Conservation (phyloP, 2,888 invertebrate genomes). For the Iphiclides podalirius region DNA sequence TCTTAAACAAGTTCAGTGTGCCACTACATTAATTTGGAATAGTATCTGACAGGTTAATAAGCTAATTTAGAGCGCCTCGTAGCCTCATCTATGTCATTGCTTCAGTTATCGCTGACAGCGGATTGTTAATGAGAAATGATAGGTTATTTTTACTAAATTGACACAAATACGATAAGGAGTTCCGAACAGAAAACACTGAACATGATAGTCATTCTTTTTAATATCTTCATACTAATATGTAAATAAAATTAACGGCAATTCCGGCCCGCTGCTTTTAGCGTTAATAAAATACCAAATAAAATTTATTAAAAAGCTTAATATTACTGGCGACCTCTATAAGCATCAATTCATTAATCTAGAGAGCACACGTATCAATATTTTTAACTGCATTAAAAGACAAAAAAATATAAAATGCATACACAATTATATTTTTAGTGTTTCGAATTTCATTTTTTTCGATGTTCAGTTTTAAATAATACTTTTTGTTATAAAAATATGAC, state of each 20-base stretch:
- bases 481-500: too few relatives aligned
- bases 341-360: too few relatives aligned
- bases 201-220: constrained; percentile 18
- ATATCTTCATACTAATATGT: constrained; percentile 16
- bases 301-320: too few relatives aligned
- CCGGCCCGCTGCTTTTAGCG: constrained; percentile 4
- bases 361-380: too few relatives aligned
- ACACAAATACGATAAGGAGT: constrained; percentile 13
- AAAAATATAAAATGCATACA: too few relatives aligned
- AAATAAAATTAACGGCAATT: constrained; percentile 20
- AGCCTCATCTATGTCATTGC: constrained; percentile 3
- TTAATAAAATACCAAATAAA: constrained; percentile 2
- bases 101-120: constrained; percentile 5
- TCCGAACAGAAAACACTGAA: constrained; percentile 3
- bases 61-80: neutral
- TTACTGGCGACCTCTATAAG: neutral
- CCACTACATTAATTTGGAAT: neutral
- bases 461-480: too few relatives aligned
- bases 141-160: neutral
- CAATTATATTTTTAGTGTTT: too few relatives aligned
- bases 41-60: constrained; percentile 3
- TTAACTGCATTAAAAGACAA: too few relatives aligned
- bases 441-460: neutral
- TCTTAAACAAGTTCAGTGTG: constrained; percentile 1
- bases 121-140: constrained; percentile 14